Evolutionary conservation across 2,113 vertebrate genomes (phyloP).

Genomic region (Myotis lucifugus): DNA sequence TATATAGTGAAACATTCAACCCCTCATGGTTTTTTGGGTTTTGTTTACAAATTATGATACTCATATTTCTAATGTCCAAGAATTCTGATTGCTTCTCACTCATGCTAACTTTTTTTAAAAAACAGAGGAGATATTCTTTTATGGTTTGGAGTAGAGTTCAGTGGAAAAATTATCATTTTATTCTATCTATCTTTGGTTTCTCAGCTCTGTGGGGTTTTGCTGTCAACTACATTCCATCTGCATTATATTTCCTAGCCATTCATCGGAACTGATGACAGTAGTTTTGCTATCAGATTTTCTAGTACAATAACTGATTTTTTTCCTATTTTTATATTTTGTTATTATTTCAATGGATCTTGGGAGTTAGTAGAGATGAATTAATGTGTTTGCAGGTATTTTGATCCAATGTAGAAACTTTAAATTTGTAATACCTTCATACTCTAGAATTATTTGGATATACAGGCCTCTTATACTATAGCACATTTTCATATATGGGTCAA

Average conservation of each 20-base stretch:
- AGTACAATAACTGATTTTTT: background rate
- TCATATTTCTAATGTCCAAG: background rate
- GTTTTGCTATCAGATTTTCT: background rate
- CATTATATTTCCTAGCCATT: background rate
- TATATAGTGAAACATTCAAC: background rate
- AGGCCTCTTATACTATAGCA: background rate
- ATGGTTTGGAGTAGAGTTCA: background rate
- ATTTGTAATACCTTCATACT: background rate
- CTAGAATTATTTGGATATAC: background rate
- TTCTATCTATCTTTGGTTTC: background rate
- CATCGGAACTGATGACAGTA: background rate
- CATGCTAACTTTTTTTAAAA: background rate
- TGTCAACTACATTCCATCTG: background rate
- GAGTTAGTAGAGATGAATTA: background rate
- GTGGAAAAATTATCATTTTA: constrained; percentile 8
- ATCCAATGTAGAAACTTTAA: background rate
- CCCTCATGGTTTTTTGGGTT: background rate
- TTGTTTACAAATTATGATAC: background rate
- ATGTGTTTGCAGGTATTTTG: background rate
- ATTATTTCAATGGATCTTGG: background rate
- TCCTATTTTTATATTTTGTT: constrained; percentile 33
- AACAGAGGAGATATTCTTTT: background rate
- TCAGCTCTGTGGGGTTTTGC: background rate
- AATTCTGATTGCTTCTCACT: background rate
- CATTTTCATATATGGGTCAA: background rate